Conservation (phyloP, 1,140 invertebrate genomes). For the Drosophila ficusphila region DNA sequence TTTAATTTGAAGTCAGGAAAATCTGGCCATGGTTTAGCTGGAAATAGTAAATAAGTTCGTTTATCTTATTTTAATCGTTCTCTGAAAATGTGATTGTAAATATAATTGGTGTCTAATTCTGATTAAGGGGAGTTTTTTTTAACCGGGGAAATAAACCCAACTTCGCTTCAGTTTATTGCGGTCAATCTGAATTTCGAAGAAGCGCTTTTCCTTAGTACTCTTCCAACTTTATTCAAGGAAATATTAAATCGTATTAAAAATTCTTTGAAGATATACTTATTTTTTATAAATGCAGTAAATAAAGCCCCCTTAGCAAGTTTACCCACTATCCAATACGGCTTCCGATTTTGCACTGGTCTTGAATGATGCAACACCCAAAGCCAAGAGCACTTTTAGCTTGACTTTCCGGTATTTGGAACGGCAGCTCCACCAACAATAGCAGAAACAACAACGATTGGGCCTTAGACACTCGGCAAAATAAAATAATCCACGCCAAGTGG, state of each 20-base stretch:
- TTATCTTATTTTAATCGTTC: constrained; percentile 8
- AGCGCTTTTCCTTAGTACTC: no score
- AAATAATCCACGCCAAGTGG: constrained; percentile 19
- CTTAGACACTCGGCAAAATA: constrained; percentile 22
- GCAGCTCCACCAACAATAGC: constrained; percentile 15
- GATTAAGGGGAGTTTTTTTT: constrained; percentile 4
- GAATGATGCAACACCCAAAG: constrained; percentile 41
- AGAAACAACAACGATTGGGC: constrained; percentile 17
- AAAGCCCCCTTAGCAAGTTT: not conserved
- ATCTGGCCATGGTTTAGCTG: constrained; percentile 10
- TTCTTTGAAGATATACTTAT: no score
- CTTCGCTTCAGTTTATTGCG: no score
- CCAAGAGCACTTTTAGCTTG: constrained; percentile 34
- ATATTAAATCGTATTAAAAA: no score
- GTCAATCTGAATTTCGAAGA: no score
- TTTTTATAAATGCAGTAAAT: no score
- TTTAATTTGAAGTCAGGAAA: constrained; percentile 2
- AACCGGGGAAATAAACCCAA: not conserved
- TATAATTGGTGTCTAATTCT: not conserved
- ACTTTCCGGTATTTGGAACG: constrained; percentile 54
- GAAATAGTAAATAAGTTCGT: no score
- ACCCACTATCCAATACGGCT: not conserved
- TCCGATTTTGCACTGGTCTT: not conserved
- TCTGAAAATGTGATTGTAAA: not conserved
- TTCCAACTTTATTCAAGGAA: no score